These are phyloP conservation scores for Anarhynchus alexandrinus DNA, from an alignment of 2,113 vertebrate genomes.

Conservation along the genomic window DNA sequence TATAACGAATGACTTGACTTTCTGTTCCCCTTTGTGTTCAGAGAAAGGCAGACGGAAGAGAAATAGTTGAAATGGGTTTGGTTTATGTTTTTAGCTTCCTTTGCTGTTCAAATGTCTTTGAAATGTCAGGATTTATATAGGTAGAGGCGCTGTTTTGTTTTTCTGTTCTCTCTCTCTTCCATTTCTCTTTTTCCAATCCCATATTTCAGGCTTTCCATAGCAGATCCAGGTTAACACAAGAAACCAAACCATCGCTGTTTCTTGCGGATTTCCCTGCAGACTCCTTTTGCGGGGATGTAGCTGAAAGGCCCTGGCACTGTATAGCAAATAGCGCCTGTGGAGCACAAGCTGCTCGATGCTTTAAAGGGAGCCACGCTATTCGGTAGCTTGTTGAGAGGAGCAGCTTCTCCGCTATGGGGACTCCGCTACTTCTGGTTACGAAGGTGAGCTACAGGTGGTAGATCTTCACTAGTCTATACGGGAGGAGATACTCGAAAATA, in stretches of 20 bases:
- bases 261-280: background rate
- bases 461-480: rapidly evolving
- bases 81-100: background rate
- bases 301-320: background rate
- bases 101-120: background rate
- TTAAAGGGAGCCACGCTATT: background rate
- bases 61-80: background rate
- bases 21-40: background rate
- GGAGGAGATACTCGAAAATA: background rate
- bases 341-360: background rate
- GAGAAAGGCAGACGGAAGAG: background rate
- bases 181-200: background rate
- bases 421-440: background rate
- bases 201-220: background rate
- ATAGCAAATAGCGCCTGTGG: background rate
- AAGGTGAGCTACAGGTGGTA: background rate
- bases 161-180: background rate
- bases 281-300: background rate
- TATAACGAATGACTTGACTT: background rate
- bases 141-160: background rate
- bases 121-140: background rate
- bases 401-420: background rate
- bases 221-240: background rate
- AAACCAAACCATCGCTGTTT: background rate
- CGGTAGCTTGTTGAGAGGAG: background rate